phyloP scores from a whole-genome alignment of 2,113 vertebrate species.

The Corythaeola cristata region DNA sequence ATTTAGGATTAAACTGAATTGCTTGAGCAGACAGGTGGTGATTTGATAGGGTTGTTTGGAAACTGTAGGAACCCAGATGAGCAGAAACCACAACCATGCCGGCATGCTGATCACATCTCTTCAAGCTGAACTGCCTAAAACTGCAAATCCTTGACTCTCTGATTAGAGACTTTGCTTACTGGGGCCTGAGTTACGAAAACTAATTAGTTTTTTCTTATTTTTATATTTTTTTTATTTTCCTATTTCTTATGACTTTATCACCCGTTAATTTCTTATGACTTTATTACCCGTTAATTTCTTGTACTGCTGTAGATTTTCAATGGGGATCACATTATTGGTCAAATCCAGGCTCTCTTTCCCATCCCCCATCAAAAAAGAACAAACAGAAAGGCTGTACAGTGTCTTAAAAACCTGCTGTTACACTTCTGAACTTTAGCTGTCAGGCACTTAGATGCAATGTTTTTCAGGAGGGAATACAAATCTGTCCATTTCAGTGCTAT shows the following conservation, averaged over 20 bases:
- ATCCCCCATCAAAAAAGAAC: background rate
- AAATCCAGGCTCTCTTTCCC: background rate
- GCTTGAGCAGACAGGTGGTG: background rate
- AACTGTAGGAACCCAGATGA: background rate
- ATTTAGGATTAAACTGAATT: background rate
- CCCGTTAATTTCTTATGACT: conserved; percentile 31
- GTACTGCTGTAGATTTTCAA: conserved; percentile 12
- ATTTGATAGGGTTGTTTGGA: background rate
- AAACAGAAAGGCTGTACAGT: conserved; percentile 23
- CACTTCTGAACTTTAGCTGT: conserved; percentile 57
- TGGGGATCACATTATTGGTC: conserved; percentile 56
- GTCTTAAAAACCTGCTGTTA: conserved; percentile 35
- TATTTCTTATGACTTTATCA: background rate
- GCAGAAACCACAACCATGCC: background rate
- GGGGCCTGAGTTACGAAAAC: conserved; percentile 24
- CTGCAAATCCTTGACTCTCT: background rate
- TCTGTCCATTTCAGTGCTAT: conserved; percentile 55
- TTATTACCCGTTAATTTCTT: conserved; percentile 32
- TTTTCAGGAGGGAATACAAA: conserved; percentile 61
- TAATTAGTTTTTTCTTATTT: background rate
- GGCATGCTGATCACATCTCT: background rate
- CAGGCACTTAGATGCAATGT: conserved; percentile 38
- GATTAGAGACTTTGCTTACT: background rate
- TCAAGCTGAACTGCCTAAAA: background rate
- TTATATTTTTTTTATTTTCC: background rate